Conservation (phyloP, 2,113 vertebrate species). For the Rhabdomys dilectus region DNA sequence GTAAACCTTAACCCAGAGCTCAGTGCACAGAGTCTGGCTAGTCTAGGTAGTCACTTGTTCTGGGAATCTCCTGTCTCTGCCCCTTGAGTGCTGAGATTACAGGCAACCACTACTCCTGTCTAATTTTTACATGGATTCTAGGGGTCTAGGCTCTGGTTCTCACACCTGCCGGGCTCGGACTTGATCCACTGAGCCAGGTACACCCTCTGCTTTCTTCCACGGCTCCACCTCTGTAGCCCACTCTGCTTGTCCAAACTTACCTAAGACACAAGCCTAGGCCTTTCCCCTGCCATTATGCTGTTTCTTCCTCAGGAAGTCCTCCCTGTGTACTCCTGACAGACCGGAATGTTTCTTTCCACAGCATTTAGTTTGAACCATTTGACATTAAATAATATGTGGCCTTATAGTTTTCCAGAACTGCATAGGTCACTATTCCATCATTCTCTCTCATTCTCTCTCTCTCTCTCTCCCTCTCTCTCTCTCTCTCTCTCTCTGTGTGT, state of each 20-base stretch:
- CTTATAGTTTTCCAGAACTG: neutral
- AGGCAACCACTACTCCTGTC: neutral
- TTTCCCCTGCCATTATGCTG: neutral
- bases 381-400: slow-evolving; percentile 9
- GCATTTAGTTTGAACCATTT: slow-evolving; percentile 3
- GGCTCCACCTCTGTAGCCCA: neutral
- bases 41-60: neutral
- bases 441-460: neutral
- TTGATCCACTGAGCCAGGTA: neutral
- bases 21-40: neutral
- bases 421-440: neutral
- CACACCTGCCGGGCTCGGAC: neutral
- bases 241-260: neutral
- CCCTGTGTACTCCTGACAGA: fast-evolving
- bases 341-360: neutral
- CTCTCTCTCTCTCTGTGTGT: too few species aligned
- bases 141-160: neutral
- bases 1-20: neutral
- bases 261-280: neutral
- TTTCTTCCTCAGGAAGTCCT: neutral
- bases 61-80: neutral
- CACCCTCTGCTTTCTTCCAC: too few species aligned
- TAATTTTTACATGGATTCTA: neutral
- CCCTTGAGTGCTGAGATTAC: neutral
- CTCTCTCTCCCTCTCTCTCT: too few species aligned